These are phyloP conservation scores for Dipodomys stephensi DNA, from an alignment of 2,113 vertebrate genomes.

Conservation along the genomic window DNA sequence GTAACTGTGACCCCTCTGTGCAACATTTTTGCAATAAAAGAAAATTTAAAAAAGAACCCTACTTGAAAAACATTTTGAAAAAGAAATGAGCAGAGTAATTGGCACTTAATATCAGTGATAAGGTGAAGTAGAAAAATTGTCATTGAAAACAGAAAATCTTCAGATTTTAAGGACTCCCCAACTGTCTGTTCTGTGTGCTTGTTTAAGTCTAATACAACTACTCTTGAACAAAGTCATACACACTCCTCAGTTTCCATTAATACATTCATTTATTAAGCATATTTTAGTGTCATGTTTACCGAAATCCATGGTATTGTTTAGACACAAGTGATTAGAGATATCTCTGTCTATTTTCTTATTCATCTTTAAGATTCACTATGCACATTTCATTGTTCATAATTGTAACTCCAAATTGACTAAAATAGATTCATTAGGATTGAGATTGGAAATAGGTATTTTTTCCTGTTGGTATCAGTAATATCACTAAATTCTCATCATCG, in stretches of 20 bases:
- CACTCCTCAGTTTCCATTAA: background rate
- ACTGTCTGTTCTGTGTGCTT: background rate
- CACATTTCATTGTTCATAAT: background rate
- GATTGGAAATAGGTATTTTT: background rate
- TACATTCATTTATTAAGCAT: background rate
- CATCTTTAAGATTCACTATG: background rate
- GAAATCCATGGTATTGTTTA: background rate
- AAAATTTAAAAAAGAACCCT: too few species aligned
- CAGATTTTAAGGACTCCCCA: background rate
- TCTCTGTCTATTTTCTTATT: background rate
- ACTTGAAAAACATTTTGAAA: too few species aligned
- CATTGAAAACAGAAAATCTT: background rate
- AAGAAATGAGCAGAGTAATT: conserved; percentile 4
- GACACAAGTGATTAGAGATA: background rate
- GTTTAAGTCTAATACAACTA: background rate
- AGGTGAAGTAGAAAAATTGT: background rate
- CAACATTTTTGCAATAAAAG: too few species aligned
- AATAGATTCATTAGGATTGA: background rate
- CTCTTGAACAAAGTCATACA: background rate
- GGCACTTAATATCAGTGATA: conserved; percentile 28
- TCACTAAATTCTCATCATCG: background rate
- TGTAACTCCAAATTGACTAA: background rate
- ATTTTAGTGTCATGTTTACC: background rate
- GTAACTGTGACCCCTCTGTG: too few species aligned
- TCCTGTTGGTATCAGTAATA: background rate